Conservation (phyloP, 2,113 vertebrate species). For the Eretmochelys imbricata region DNA sequence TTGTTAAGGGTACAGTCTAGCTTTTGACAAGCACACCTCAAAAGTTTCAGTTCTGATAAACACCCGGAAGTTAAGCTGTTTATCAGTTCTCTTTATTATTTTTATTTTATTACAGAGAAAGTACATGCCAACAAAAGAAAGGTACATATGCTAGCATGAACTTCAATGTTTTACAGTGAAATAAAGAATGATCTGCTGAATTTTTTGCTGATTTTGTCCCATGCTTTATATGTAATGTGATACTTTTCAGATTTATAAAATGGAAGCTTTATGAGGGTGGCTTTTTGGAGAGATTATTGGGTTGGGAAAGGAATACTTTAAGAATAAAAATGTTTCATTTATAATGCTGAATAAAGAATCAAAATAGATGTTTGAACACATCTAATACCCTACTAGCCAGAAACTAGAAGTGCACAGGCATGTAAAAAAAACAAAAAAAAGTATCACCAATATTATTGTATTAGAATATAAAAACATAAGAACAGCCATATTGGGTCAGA, state of each 20-base stretch:
- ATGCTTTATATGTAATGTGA: not conserved
- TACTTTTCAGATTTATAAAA: not conserved
- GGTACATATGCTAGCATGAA: fast-evolving
- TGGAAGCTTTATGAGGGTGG: not conserved
- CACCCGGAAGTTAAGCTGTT: not conserved
- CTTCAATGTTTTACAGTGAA: not conserved
- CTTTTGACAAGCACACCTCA: not conserved
- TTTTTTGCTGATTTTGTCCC: not conserved
- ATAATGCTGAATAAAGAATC: not conserved
- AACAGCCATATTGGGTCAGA: too few species aligned
- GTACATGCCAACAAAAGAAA: fast-evolving
- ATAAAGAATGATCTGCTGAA: not conserved
- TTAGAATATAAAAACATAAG: too few species aligned
- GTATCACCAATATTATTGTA: not conserved
- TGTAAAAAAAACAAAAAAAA: not conserved
- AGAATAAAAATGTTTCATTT: not conserved
- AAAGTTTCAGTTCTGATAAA: not conserved
- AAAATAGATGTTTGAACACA: not conserved
- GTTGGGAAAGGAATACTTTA: not conserved
- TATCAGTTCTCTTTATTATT: not conserved
- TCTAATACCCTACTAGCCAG: not conserved
- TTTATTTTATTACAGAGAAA: not conserved
- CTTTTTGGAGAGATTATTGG: not conserved
- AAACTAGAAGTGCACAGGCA: not conserved
- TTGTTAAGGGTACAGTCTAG: not conserved